A percentile compares a stretch with the other conserved stretches of the same genome.
phyloP scores from a whole-genome alignment of 2,797 vertebrate species.

The Myoxocephalus aenaeus region DNA sequence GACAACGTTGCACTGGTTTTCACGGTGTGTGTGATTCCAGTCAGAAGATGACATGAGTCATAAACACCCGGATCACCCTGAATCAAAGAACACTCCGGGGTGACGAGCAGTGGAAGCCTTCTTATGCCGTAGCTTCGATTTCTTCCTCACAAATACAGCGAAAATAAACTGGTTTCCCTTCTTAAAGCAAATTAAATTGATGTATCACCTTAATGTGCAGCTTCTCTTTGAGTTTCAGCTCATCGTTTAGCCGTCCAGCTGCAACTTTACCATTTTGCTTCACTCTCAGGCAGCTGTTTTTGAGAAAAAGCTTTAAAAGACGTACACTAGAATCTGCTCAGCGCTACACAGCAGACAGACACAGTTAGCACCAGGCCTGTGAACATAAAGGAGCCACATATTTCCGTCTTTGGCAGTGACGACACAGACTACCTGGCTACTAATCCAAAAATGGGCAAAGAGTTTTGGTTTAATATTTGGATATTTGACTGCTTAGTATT shows the following conservation, averaged over 20 bases:
- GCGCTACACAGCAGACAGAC: neutral
- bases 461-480: neutral
- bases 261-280: neutral
- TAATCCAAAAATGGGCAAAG: neutral
- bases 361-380: neutral
- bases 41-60: slow-evolving; percentile 52
- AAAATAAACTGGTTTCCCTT: neutral
- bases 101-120: neutral
- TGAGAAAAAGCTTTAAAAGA: neutral
- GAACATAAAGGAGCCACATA: neutral
- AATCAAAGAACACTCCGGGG: neutral
- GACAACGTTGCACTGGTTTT: slow-evolving; percentile 53
- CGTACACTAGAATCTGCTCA: no score
- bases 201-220: neutral
- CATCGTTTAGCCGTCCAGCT: neutral
- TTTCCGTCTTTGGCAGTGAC: neutral
- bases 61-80: slow-evolving; percentile 34
- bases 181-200: neutral
- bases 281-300: neutral
- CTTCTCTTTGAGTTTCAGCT: neutral
- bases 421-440: neutral
- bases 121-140: slow-evolving; percentile 20
- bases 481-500: neutral
- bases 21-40: slow-evolving; percentile 36
- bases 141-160: slow-evolving; percentile 23